A percentile compares a stretch with the other conserved stretches of the same genome.
phyloP scores from a whole-genome alignment of 2,113 vertebrate genomes.

The Henicopernis longicauda region DNA sequence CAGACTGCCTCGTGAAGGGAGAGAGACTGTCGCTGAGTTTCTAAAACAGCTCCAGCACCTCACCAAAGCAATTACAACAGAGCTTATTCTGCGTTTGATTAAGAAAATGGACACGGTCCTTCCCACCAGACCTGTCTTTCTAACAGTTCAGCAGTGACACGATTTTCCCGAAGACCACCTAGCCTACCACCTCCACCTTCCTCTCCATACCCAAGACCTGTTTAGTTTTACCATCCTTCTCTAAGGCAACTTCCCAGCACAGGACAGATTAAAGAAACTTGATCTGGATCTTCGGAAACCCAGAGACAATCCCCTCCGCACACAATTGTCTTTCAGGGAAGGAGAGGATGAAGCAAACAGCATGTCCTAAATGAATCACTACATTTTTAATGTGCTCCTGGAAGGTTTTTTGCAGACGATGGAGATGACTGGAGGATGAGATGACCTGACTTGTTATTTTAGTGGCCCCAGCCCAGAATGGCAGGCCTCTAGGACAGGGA shows the following conservation, averaged over 20 bases:
- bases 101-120: background rate
- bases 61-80: background rate
- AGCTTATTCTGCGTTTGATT: background rate
- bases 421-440: background rate
- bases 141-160: background rate
- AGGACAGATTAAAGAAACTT: background rate
- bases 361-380: background rate
- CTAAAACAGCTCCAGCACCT: background rate
- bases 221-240: background rate
- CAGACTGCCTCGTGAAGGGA: background rate
- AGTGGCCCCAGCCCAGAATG: background rate
- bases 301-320: rapidly evolving
- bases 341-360: background rate
- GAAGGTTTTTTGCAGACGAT: background rate
- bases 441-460: background rate
- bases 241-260: background rate
- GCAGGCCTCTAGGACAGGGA: background rate
- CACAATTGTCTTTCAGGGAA: background rate
- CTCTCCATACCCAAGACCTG: background rate
- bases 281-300: background rate
- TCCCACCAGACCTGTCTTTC: background rate
- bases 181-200: background rate
- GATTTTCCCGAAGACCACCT: background rate
- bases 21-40: background rate
- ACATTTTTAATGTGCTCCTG: background rate